Percentiles rank a stretch among this genome's conserved stretches.
Conservation (phyloP, 2,113 vertebrate genomes). For the Nyctereutes procyonoides region DNA sequence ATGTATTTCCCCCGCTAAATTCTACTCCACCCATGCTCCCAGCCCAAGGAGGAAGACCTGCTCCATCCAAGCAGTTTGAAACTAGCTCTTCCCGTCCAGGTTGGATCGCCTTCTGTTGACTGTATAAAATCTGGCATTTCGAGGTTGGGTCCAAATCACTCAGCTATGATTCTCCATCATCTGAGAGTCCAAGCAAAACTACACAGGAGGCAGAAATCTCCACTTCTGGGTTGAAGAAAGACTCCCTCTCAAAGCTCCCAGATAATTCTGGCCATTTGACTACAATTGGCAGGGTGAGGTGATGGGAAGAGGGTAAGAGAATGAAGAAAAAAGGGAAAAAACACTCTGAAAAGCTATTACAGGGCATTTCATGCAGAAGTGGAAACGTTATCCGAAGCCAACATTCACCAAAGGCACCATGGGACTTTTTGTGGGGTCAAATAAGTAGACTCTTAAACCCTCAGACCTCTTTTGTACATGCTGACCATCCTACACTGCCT, state of each 20-base stretch:
- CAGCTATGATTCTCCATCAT: neutral
- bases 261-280: neutral
- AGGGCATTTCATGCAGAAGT: neutral
- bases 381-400: slow-evolving; percentile 12
- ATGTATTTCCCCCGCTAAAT: neutral
- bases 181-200: neutral
- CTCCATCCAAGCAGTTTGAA: neutral
- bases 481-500: neutral
- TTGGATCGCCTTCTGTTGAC: neutral
- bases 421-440: neutral
- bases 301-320: neutral
- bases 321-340: neutral
- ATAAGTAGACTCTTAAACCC: neutral
- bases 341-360: neutral
- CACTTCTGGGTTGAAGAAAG: neutral
- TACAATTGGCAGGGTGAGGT: neutral
- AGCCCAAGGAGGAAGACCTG: neutral
- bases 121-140: neutral
- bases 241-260: neutral
- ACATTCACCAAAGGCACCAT: neutral
- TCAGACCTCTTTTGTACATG: slow-evolving; percentile 17
- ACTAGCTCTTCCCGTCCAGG: neutral
- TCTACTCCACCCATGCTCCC: neutral
- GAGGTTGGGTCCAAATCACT: neutral
- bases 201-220: neutral